phyloP scores from a whole-genome alignment of 2,113 vertebrate species.

The Mormyrus iriodes region DNA sequence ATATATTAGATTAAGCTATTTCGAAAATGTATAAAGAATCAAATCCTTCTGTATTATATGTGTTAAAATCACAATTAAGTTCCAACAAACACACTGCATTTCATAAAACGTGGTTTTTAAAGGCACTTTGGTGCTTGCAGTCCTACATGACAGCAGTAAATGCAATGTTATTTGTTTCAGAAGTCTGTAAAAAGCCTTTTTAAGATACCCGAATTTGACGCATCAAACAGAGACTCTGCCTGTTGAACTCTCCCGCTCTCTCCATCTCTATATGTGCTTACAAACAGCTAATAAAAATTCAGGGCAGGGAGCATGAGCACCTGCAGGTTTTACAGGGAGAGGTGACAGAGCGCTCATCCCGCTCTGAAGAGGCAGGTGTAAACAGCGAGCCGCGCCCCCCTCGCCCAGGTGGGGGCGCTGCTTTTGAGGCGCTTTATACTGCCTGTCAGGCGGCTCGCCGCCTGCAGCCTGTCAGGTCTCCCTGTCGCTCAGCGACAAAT shows the following conservation, averaged over 20 bases:
- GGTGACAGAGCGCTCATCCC: not conserved
- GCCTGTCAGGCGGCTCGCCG: not conserved
- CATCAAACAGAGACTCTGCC: not conserved
- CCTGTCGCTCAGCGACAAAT: not conserved
- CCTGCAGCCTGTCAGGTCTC: not conserved
- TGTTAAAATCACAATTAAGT: not conserved
- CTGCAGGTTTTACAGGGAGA: not conserved
- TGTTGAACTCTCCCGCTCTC: not conserved
- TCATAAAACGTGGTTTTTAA: not conserved
- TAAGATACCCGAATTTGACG: not conserved
- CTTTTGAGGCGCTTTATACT: not conserved
- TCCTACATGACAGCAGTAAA: not conserved
- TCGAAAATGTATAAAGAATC: not conserved
- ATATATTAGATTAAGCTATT: not conserved
- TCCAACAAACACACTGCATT: not conserved
- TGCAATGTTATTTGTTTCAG: not conserved
- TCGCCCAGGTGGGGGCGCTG: not conserved
- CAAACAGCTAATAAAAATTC: slow-evolving; percentile 6
- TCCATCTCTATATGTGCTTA: not conserved
- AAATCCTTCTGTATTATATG: not conserved
- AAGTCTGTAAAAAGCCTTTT: not conserved
- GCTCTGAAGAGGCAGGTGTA: not conserved
- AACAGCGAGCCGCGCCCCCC: not conserved
- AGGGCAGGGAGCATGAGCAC: not conserved
- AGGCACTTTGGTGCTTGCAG: not conserved